These are phyloP conservation scores for Parazoanthus swiftii DNA, from an alignment of 92 coral and sea anemone species.

Conservation along the genomic window DNA sequence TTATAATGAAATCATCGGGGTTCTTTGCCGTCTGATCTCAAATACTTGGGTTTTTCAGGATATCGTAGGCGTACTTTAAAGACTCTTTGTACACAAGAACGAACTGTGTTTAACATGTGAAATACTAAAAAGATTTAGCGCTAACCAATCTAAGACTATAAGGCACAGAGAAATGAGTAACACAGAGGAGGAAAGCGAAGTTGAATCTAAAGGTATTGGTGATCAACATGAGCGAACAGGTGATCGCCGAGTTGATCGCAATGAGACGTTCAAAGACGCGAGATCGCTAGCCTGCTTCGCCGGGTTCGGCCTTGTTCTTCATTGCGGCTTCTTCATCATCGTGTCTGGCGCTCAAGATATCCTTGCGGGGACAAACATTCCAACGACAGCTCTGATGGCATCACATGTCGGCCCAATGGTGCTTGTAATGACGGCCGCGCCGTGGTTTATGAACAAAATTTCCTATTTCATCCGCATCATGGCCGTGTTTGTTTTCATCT, in stretches of 20 bases:
- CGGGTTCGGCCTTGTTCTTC: constrained; percentile 71
- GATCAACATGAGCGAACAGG: neutral
- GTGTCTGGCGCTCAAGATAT: constrained; percentile 83
- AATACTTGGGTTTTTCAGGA: too few species aligned
- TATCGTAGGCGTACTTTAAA: too few species aligned
- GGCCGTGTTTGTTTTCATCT: constrained; percentile 66
- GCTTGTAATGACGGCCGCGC: constrained; percentile 56
- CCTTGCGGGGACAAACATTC: constrained; percentile 75
- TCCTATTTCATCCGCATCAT: constrained; percentile 74
- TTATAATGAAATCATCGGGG: neutral
- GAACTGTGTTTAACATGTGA: neutral
- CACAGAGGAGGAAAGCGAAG: neutral
- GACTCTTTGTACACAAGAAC: neutral
- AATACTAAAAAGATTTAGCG: too few species aligned
- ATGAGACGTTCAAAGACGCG: constrained; percentile 17
- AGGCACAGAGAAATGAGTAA: neutral
- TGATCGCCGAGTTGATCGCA: neutral
- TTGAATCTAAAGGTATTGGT: neutral
- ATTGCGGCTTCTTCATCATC: constrained; percentile 57
- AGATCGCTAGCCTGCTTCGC: constrained; percentile 52
- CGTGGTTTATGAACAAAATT: constrained; percentile 81
- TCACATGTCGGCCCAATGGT: constrained; percentile 88
- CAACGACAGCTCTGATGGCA: constrained; percentile 67
- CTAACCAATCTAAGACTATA: neutral
- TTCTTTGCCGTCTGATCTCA: neutral